These are phyloP conservation scores for Thymallus thymallus DNA, from an alignment of 2,113 vertebrate genomes.

Conservation along the genomic window DNA sequence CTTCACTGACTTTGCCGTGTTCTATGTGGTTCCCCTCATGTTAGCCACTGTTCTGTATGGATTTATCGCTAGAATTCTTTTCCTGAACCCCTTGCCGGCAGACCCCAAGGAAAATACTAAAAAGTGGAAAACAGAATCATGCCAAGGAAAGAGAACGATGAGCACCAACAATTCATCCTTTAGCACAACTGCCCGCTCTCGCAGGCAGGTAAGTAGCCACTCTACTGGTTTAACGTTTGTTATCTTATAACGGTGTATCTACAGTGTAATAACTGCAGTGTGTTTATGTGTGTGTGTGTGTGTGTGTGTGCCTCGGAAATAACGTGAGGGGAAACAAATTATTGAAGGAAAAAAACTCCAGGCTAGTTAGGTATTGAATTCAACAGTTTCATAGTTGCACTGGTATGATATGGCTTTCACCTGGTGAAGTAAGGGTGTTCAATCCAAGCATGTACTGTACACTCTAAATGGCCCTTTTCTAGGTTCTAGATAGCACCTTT, in stretches of 20 bases:
- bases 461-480: too few species aligned
- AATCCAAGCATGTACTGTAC: too few species aligned
- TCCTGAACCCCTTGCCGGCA: conserved; percentile 87
- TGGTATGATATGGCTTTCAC: too few species aligned
- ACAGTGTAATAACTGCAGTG: too few species aligned
- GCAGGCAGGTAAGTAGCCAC: conserved; percentile 85
- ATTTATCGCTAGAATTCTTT: conserved; percentile 91
- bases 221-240: background rate
- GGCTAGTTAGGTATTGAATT: too few species aligned
- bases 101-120: conserved; percentile 83
- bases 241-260: too few species aligned
- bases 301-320: background rate
- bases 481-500: too few species aligned
- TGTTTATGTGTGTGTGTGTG: too few species aligned
- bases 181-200: conserved; percentile 86
- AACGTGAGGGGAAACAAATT: background rate
- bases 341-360: too few species aligned
- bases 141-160: conserved; percentile 70
- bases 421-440: too few species aligned
- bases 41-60: conserved; percentile 91
- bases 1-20: conserved; percentile 91
- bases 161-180: conserved; percentile 77
- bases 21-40: conserved; percentile 91
- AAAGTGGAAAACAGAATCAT: conserved; percentile 77
- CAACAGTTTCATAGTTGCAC: too few species aligned